Percentiles rank a stretch among this genome's conserved stretches.
phyloP scores from a whole-genome alignment of 1,140 invertebrate species.

The Heliconius congener region DNA sequence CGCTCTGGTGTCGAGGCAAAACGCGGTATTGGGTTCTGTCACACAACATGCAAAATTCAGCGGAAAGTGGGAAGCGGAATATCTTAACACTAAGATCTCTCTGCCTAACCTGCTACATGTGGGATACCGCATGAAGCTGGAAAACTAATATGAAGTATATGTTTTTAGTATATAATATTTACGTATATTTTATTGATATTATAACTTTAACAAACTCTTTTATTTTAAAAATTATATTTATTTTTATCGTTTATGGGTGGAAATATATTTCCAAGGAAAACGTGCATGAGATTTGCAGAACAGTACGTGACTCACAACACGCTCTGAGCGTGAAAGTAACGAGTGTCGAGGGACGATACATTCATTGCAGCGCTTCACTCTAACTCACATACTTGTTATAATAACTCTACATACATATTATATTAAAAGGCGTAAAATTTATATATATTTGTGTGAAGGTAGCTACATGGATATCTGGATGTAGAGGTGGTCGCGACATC shows the following conservation, averaged over 20 bases:
- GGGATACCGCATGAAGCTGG: too few species aligned
- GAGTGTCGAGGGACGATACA: not conserved
- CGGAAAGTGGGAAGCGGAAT: too few species aligned
- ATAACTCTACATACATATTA: not conserved
- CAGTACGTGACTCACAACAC: constrained; percentile 10
- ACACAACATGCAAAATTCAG: too few species aligned
- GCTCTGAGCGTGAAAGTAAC: constrained; percentile 1
- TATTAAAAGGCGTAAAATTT: not conserved
- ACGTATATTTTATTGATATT: not conserved
- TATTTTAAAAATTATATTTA: not conserved
- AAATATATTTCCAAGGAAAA: not conserved
- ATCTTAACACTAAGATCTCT: too few species aligned
- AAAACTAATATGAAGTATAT: too few species aligned
- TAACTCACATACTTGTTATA: not conserved
- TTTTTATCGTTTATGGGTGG: not conserved
- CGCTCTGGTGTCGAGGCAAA: too few species aligned
- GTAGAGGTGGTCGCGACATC: too few species aligned
- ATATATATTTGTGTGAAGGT: not conserved
- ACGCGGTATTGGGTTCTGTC: too few species aligned
- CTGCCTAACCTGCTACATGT: too few species aligned
- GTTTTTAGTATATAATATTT: too few species aligned
- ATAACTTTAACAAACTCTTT: not conserved
- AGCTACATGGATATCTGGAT: too few species aligned
- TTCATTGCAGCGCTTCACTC: constrained; percentile 1
- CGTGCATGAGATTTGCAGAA: constrained; percentile 5